A percentile compares a stretch with the other conserved stretches of the same genome.
These are phyloP conservation scores for Trachythela sp. DNA, from an alignment of 64 coral and sea anemone genomes.

Conservation along the genomic window DNA sequence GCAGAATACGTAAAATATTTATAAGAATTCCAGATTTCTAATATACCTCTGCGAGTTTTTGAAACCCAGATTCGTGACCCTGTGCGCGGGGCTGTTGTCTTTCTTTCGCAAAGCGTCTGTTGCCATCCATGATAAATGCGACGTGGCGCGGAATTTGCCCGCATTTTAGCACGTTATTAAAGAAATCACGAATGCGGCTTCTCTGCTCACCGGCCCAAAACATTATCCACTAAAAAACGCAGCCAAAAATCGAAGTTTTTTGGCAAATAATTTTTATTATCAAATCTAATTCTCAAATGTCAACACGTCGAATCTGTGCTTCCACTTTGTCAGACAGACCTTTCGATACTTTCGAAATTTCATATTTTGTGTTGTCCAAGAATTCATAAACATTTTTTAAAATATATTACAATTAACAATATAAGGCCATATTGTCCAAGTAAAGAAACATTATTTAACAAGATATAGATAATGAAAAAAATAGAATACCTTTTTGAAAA, in stretches of 20 bases:
- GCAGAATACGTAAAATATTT: no score
- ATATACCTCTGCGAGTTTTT: constrained; percentile 81
- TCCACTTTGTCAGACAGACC: not conserved
- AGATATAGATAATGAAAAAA: no score
- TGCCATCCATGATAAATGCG: constrained; percentile 97
- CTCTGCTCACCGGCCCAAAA: constrained; percentile 69
- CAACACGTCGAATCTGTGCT: not conserved
- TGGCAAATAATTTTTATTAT: not conserved
- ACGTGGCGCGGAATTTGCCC: constrained; percentile 86
- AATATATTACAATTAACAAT: no score
- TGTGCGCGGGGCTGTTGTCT: constrained; percentile 84
- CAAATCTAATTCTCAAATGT: not conserved
- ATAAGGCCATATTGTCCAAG: no score
- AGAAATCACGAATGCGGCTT: constrained; percentile 69
- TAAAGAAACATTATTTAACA: no score
- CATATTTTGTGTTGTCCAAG: not conserved
- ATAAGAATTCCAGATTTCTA: not conserved
- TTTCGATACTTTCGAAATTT: not conserved
- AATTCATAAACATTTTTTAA: no score
- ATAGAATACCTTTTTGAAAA: no score
- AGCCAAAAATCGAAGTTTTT: not conserved
- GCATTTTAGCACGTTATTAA: constrained; percentile 86
- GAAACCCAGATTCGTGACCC: constrained; percentile 94
- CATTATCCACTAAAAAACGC: not conserved
- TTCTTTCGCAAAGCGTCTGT: constrained; percentile 86